Conservation (phyloP, 2,797 vertebrate species). For the Sebastes vulpes region DNA sequence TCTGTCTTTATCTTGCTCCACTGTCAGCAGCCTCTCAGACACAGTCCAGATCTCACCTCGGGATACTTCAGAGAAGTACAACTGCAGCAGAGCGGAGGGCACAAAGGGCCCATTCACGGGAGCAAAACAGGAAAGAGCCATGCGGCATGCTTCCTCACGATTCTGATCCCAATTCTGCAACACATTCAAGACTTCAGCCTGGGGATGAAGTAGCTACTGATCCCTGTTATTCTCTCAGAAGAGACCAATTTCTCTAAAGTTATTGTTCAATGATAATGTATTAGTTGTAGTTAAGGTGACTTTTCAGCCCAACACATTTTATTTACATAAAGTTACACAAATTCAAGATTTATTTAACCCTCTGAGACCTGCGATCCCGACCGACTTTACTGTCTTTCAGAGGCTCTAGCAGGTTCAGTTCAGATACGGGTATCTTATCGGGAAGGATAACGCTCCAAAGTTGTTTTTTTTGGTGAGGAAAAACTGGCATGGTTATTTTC, state of each 20-base stretch:
- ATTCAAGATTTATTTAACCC: not conserved
- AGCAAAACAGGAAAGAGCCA: constrained; percentile 51
- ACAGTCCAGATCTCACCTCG: constrained; percentile 35
- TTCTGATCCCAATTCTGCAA: constrained; percentile 4
- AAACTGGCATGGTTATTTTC: no score
- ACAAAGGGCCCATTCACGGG: constrained; percentile 60
- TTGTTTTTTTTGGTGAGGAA: no score
- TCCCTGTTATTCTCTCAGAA: not conserved
- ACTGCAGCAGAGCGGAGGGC: constrained; percentile 2
- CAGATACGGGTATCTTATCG: no score
- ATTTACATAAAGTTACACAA: no score
- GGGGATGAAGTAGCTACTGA: not conserved
- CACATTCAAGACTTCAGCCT: not conserved
- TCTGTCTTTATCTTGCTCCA: constrained; percentile 49
- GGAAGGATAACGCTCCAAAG: no score
- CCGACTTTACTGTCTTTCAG: no score
- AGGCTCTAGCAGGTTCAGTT: no score
- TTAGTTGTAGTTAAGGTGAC: not conserved
- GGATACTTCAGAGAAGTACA: constrained; percentile 34
- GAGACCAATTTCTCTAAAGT: not conserved
- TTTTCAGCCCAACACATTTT: not conserved
- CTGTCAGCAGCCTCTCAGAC: constrained; percentile 39
- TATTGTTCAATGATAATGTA: not conserved
- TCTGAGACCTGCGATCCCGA: no score
- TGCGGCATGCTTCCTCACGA: constrained; percentile 41